Conservation (phyloP, 2,888 invertebrate species). For the Suillia variegata region DNA sequence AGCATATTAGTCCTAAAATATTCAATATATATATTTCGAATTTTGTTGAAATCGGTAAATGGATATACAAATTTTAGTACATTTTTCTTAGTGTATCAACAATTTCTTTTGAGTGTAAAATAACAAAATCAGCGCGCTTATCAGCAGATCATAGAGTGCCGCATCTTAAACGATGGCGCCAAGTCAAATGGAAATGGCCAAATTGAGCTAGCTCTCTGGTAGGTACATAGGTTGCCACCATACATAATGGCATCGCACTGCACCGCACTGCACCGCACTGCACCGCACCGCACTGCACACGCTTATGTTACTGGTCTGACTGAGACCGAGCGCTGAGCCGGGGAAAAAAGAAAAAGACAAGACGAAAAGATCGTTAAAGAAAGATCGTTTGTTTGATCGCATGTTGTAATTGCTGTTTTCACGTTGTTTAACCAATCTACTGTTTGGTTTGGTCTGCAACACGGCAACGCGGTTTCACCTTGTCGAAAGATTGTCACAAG, state of each 20-base stretch:
- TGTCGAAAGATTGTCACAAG: constrained; percentile 26
- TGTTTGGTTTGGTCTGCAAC: constrained; percentile 2
- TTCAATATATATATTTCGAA: too few species aligned
- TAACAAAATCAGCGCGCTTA: constrained; percentile 39
- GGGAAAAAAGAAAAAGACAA: background rate
- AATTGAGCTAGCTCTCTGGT: constrained; percentile 45
- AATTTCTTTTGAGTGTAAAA: too few species aligned
- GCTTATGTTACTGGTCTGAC: too few species aligned
- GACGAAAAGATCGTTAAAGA: constrained; percentile 11
- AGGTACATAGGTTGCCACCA: constrained; percentile 21
- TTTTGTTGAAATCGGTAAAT: too few species aligned
- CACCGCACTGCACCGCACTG: too few species aligned
- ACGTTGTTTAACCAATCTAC: constrained; percentile 10
- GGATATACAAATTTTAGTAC: too few species aligned
- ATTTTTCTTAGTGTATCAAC: too few species aligned
- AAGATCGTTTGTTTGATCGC: constrained; percentile 38
- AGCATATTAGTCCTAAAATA: too few species aligned
- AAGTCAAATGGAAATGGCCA: constrained; percentile 58
- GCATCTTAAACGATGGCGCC: constrained; percentile 62
- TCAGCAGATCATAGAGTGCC: constrained; percentile 60
- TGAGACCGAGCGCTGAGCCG: too few species aligned
- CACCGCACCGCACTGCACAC: too few species aligned
- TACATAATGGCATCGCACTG: background rate
- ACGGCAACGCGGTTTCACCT: background rate
- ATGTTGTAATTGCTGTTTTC: constrained; percentile 57